These are phyloP conservation scores for Cyrtodaria siliqua DNA, from an alignment of 2,888 invertebrate species.

Conservation along the genomic window DNA sequence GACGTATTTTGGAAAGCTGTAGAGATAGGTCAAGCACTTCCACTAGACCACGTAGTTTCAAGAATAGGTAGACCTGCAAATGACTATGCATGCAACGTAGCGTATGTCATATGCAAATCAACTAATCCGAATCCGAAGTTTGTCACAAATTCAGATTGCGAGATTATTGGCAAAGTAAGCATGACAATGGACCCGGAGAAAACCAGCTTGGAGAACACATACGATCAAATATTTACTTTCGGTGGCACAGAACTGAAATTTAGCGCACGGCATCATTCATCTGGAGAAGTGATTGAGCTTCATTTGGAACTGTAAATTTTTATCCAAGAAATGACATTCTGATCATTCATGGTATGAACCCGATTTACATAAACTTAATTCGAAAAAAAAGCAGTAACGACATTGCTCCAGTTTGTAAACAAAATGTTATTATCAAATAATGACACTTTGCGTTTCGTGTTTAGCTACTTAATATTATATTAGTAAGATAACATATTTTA, in stretches of 20 bases:
- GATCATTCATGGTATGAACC: too few species aligned
- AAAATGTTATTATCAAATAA: too few species aligned
- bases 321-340: too few species aligned
- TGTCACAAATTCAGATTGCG: background rate
- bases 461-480: too few species aligned
- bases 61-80: background rate
- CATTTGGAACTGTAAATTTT: background rate
- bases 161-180: background rate
- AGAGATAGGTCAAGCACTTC: background rate
- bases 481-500: too few species aligned
- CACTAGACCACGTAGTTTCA: background rate
- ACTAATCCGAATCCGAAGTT: background rate
- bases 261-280: background rate
- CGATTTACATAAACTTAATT: too few species aligned
- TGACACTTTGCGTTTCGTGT: too few species aligned
- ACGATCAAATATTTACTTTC: background rate
- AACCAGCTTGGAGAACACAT: background rate
- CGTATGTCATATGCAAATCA: background rate
- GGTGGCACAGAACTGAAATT: background rate
- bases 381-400: too few species aligned
- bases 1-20: slow-evolving; percentile 1
- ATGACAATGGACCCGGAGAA: background rate
- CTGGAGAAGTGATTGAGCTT: background rate
- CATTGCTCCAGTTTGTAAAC: too few species aligned
- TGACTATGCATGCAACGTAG: background rate